phyloP scores from a whole-genome alignment of 2,113 vertebrate species.

The Passerina amoena region DNA sequence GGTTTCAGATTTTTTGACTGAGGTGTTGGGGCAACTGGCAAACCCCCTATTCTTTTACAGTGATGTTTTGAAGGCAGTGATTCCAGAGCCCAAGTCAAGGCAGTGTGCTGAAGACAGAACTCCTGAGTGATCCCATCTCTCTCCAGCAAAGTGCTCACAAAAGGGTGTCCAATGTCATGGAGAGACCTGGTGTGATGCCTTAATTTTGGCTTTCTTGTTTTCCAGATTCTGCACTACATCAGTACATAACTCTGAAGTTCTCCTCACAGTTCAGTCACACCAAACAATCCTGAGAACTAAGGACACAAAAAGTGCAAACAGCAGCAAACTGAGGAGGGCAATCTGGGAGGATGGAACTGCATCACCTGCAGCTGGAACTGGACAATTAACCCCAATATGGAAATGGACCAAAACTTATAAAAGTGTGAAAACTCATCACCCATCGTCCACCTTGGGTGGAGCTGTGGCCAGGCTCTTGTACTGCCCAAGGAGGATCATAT shows the following conservation, averaged over 20 bases:
- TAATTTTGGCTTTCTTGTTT: background rate
- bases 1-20: background rate
- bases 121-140: background rate
- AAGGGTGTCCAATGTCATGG: fast-evolving
- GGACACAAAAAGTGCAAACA: background rate
- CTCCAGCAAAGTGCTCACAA: background rate
- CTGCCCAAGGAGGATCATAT: background rate
- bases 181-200: background rate
- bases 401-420: background rate
- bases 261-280: background rate
- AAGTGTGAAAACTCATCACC: background rate
- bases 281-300: background rate
- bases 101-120: background rate
- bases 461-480: background rate
- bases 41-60: background rate
- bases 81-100: background rate
- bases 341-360: background rate
- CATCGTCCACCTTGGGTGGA: fast-evolving
- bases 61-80: background rate
- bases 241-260: background rate
- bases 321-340: background rate
- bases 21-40: background rate
- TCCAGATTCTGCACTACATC: background rate
- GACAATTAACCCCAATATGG: background rate
- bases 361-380: background rate